Percentiles rank a stretch among this genome's conserved stretches.
Conservation (phyloP, 2,888 invertebrate genomes). For the Silvanus unidentatus region DNA sequence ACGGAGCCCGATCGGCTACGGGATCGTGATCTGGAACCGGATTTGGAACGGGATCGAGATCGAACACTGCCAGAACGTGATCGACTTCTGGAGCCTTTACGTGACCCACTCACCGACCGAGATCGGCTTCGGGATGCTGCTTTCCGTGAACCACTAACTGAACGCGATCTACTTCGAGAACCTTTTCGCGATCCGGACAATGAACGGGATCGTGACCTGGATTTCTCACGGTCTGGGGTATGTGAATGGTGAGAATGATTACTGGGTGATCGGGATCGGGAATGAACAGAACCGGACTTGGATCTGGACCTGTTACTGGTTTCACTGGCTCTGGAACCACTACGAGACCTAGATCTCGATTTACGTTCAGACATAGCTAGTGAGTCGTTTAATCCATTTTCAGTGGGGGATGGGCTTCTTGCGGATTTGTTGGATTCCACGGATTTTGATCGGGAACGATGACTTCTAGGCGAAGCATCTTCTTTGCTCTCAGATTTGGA, state of each 20-base stretch:
- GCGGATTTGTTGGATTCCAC: constrained; percentile 26
- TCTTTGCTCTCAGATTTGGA: constrained; percentile 9
- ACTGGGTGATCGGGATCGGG: constrained; percentile 1
- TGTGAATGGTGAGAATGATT: too few relatives aligned
- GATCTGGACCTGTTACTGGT: constrained; percentile 37
- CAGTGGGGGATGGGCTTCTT: constrained; percentile 14
- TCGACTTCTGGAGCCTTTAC: constrained; percentile 10
- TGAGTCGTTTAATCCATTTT: background rate
- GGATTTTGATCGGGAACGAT: constrained; percentile 30
- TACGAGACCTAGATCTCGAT: constrained; percentile 33
- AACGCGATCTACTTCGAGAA: constrained; percentile 28
- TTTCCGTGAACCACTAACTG: constrained; percentile 26
- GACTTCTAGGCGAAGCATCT: constrained; percentile 16
- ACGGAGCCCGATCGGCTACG: constrained; percentile 31
- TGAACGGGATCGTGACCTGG: constrained; percentile 32
- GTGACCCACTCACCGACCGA: constrained; percentile 21
- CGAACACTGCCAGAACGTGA: constrained; percentile 23
- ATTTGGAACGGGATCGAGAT: constrained; percentile 32
- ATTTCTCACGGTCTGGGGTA: too few relatives aligned
- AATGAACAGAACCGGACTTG: constrained; percentile 23
- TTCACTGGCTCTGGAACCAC: constrained; percentile 23
- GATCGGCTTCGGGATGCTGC: constrained; percentile 20
- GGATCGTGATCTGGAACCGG: constrained; percentile 22
- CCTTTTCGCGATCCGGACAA: constrained; percentile 22
- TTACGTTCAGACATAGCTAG: constrained; percentile 22